Evolutionary conservation across 2,797 vertebrate genomes (phyloP).

Genomic region (Acanthiza pusilla): DNA sequence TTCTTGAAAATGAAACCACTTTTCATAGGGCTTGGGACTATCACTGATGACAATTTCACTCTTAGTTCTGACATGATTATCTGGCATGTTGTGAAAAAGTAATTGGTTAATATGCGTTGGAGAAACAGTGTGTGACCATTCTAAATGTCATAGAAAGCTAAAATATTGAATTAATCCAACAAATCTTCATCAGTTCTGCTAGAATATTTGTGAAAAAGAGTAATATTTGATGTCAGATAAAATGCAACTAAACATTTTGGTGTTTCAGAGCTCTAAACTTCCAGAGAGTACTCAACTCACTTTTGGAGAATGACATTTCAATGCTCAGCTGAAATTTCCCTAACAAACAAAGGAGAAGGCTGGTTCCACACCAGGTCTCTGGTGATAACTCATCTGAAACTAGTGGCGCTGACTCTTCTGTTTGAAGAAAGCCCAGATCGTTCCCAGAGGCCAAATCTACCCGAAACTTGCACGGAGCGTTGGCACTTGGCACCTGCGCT

Average conservation of each 20-base stretch:
- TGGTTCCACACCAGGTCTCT: constrained; percentile 20
- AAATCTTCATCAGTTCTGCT: neutral
- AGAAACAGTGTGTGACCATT: neutral
- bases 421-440: neutral
- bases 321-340: neutral
- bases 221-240: neutral
- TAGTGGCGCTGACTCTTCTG: neutral
- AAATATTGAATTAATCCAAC: neutral
- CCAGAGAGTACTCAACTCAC: neutral
- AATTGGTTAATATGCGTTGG: neutral
- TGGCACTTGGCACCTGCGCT: neutral
- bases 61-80: neutral
- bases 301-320: neutral
- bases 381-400: neutral
- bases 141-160: neutral
- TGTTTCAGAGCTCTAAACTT: neutral
- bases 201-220: neutral
- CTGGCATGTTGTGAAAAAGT: neutral
- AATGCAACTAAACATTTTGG: neutral
- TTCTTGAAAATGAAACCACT: neutral
- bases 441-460: constrained; percentile 25
- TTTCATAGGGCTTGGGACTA: neutral
- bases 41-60: neutral
- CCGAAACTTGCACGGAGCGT: neutral
- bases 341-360: neutral